Percentiles rank a stretch among this genome's conserved stretches.
Evolutionary conservation across 2,797 vertebrate species (phyloP).

Genomic region (Takifugu ocellatus): DNA sequence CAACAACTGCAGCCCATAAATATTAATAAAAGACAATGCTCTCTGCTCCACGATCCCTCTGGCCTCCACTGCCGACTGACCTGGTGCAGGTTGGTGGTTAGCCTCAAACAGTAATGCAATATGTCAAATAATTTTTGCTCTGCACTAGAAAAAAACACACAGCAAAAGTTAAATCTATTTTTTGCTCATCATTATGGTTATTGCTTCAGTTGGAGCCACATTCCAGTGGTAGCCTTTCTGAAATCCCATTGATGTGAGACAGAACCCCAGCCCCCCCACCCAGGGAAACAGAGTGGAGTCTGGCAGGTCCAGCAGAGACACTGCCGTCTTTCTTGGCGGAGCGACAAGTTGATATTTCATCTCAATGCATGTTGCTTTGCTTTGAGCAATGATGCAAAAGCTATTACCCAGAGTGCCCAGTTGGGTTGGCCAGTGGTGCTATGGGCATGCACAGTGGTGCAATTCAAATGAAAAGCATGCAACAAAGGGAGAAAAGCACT

Average conservation of each 20-base stretch:
- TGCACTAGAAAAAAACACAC: too few relatives aligned
- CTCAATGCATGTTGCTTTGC: slow-evolving; percentile 64
- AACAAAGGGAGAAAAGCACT: slow-evolving; percentile 44
- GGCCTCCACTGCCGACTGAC: slow-evolving; percentile 27
- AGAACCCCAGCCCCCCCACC: slow-evolving; percentile 1
- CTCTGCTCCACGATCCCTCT: slow-evolving; percentile 17
- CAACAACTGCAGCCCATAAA: slow-evolving; percentile 39
- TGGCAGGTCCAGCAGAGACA: slow-evolving; percentile 58
- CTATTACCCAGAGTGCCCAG: slow-evolving; percentile 75
- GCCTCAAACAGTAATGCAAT: slow-evolving; percentile 1
- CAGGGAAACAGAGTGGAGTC: slow-evolving; percentile 39
- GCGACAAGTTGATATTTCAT: slow-evolving; percentile 79
- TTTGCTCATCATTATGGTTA: too few relatives aligned
- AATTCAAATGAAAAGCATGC: slow-evolving; percentile 63
- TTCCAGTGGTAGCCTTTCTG: slow-evolving; percentile 47
- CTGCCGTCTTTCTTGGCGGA: slow-evolving; percentile 67
- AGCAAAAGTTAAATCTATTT: too few relatives aligned
- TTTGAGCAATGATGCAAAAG: slow-evolving; percentile 66
- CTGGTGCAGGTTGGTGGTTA: slow-evolving; percentile 18
- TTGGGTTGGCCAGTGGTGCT: slow-evolving; percentile 49
- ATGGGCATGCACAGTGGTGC: slow-evolving; percentile 36
- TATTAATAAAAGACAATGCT: slow-evolving; percentile 44
- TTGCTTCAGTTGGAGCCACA: slow-evolving; percentile 38
- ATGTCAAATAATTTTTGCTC: slow-evolving; percentile 1
- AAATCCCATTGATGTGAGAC: slow-evolving; percentile 53